phyloP scores from a whole-genome alignment of 2,797 vertebrate genomes.

The Enteromius radiatus region DNA sequence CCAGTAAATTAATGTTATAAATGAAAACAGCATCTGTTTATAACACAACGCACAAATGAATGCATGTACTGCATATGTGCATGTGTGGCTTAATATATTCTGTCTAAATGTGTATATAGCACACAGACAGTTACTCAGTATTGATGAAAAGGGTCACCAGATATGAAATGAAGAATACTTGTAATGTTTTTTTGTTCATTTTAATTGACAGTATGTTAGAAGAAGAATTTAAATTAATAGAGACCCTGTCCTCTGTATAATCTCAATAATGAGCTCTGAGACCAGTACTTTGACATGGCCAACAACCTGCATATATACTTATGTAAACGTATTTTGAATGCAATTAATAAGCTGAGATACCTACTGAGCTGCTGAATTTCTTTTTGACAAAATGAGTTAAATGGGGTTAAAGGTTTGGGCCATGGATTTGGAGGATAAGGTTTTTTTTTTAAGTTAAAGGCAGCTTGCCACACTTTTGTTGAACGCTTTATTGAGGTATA shows the following conservation, averaged over 20 bases:
- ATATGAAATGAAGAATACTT: constrained; percentile 50
- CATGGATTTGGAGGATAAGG: constrained; percentile 61
- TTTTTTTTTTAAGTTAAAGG: constrained; percentile 32
- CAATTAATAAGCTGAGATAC: neutral
- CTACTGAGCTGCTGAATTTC: neutral
- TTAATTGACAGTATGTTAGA: too few relatives aligned
- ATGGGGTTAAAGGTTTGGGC: neutral
- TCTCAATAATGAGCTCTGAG: constrained; percentile 80
- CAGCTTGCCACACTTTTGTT: constrained; percentile 67
- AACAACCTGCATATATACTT: constrained; percentile 62
- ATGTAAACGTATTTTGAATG: neutral
- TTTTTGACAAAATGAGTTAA: neutral
- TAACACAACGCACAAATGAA: neutral
- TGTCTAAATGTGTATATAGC: neutral
- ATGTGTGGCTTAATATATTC: neutral
- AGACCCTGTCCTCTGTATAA: constrained; percentile 75
- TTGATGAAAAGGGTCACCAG: neutral
- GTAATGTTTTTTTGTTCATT: neutral
- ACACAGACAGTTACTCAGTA: neutral
- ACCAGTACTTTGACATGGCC: constrained; percentile 71
- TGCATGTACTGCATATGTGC: neutral
- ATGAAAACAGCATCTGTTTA: constrained; percentile 1
- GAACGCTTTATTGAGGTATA: constrained; percentile 75
- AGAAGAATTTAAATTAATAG: constrained; percentile 58
- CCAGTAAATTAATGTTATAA: neutral